Conservation (phyloP, 1,140 invertebrate genomes). For the Drosophila micromelanica region DNA sequence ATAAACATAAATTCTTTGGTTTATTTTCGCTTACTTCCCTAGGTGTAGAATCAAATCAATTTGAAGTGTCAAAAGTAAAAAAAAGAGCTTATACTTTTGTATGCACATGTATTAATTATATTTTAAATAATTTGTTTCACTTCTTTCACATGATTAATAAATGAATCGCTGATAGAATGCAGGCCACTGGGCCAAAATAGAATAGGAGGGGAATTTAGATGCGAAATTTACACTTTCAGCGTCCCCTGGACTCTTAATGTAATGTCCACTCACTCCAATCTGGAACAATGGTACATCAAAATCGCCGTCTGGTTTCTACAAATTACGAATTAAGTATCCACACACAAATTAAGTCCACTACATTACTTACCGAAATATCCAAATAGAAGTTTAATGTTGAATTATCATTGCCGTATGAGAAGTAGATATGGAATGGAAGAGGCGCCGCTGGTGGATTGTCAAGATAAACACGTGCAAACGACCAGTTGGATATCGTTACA, state of each 20-base stretch:
- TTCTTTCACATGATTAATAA: conserved; percentile 9
- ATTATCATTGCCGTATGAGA: conserved; percentile 86
- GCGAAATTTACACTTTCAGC: conserved; percentile 13
- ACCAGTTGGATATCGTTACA: conserved; percentile 87
- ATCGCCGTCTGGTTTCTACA: conserved; percentile 84
- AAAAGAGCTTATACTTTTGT: too few relatives aligned
- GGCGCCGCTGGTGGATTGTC: conserved; percentile 85
- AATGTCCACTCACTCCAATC: conserved; percentile 48
- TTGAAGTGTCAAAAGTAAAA: too few relatives aligned
- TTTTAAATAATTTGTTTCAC: neutral
- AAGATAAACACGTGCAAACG: conserved; percentile 85
- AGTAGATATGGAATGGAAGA: conserved; percentile 89
- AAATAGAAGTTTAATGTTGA: conserved; percentile 76
- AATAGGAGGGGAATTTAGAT: conserved; percentile 10
- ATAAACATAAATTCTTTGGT: too few relatives aligned
- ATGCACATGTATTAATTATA: neutral
- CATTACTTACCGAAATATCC: conserved; percentile 16
- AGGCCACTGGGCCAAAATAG: conserved; percentile 26
- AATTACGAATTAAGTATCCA: conserved; percentile 11
- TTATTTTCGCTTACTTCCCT: too few relatives aligned
- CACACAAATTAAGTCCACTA: too few relatives aligned
- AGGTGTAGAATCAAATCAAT: too few relatives aligned
- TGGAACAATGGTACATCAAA: conserved; percentile 47
- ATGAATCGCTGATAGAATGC: conserved; percentile 27
- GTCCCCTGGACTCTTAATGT: conserved; percentile 40